Evolutionary conservation across 2,888 invertebrate species (phyloP).

Genomic region (Dendrolimus houi): DNA sequence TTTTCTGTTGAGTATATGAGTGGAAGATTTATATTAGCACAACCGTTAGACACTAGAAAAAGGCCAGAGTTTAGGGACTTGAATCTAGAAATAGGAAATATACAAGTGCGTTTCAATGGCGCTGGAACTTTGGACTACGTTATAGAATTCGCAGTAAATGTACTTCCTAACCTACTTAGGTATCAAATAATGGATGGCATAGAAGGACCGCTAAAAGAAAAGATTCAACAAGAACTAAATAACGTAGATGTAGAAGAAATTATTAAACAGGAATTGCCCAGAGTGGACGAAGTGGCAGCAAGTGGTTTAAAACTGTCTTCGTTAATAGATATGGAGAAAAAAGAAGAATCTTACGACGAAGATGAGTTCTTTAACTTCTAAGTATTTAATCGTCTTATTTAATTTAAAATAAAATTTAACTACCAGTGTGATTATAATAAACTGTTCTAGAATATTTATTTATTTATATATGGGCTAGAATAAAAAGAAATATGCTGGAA

Average conservation of each 20-base stretch:
- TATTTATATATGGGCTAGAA: too few relatives aligned
- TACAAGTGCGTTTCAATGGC: constrained; percentile 88
- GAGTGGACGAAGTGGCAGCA: constrained; percentile 77
- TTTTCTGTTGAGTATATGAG: constrained; percentile 89
- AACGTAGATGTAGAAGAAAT: constrained; percentile 84
- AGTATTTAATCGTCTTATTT: neutral
- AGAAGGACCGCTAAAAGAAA: constrained; percentile 84
- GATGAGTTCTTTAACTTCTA: constrained; percentile 70
- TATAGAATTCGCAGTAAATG: constrained; percentile 87
- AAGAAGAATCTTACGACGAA: constrained; percentile 43
- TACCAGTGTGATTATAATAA: too few relatives aligned
- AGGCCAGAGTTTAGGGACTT: constrained; percentile 83
- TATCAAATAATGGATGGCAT: constrained; percentile 92
- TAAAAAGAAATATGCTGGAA: too few relatives aligned
- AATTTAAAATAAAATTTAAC: too few relatives aligned
- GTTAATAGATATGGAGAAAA: constrained; percentile 28
- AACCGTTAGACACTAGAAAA: constrained; percentile 85
- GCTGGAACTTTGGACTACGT: constrained; percentile 91
- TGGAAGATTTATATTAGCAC: constrained; percentile 81
- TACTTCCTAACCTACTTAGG: constrained; percentile 89
- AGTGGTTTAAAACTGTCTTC: constrained; percentile 61
- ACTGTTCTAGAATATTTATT: too few relatives aligned
- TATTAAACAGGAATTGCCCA: constrained; percentile 82
- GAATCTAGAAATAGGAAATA: constrained; percentile 88
- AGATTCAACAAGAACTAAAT: constrained; percentile 84